Conservation (phyloP, 2,113 vertebrate species). For the Oreochromis tanganicae region DNA sequence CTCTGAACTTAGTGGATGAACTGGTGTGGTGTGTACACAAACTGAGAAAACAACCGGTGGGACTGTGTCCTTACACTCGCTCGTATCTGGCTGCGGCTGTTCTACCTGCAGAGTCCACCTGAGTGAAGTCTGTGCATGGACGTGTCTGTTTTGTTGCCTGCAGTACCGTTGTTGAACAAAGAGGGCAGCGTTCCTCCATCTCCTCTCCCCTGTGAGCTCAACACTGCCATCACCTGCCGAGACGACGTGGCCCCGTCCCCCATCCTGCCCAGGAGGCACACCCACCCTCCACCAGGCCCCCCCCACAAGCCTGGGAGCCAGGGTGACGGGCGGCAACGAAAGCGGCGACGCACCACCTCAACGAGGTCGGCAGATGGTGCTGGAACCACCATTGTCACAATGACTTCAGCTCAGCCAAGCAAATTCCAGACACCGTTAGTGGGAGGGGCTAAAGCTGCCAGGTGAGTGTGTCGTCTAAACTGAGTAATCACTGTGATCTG, state of each 20-base stretch:
- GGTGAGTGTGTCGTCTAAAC: not conserved
- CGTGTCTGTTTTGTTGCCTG: not conserved
- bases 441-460: conserved; percentile 27
- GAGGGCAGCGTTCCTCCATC: conserved; percentile 33
- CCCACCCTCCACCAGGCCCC: conserved; percentile 57
- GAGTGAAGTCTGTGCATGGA: not conserved
- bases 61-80: not conserved
- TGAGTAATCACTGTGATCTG: accelerated
- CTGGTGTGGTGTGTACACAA: accelerated
- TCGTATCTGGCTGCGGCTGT: not conserved
- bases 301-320: not conserved
- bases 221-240: conserved; percentile 85
- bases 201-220: conserved; percentile 83
- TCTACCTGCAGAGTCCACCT: not conserved
- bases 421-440: conserved; percentile 65
- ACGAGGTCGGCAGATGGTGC: conserved; percentile 53
- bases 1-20: not conserved
- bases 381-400: not conserved
- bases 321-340: conserved; percentile 63
- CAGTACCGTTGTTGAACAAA: conserved; percentile 14
- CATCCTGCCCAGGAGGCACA: conserved; percentile 67
- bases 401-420: not conserved
- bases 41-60: accelerated
- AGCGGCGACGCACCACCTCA: conserved; percentile 75
- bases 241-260: conserved; percentile 83